Evolutionary conservation across 2,888 invertebrate genomes (phyloP), one percentile per base, ranked within the genome.

Genomic region (Rosalia funebris): DNA sequence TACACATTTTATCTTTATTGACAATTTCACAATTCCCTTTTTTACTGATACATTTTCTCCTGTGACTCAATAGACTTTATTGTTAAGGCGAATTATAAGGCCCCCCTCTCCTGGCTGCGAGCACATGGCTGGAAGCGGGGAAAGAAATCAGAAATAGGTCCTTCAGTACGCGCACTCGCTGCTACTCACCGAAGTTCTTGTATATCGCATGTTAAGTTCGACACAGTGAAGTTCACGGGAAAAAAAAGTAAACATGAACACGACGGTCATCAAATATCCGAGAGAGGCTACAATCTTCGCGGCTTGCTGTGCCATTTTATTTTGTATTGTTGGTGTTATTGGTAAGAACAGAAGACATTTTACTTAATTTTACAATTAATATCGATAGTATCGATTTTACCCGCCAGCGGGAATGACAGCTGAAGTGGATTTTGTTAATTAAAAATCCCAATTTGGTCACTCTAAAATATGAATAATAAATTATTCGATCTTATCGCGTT

Each of bases 271-370:
- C 20, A 76, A 70, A 65, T 93, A 91, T 78, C 91, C 93, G 14
- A 84, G 89, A 69, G 87, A 87, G 66, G 90, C 91, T 44, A 92
- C 93, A 25, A 85, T 92, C 71, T 83, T 90, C 75, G 94, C 93
- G 12, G 91, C 92, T 19, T 84, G 85, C 57, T 91, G 91, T 79
- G 93, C 93, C 32, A 89, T 92, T 71, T 78, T 92, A 55, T 93
- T 94, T 82, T 89, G 90, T 76, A 81, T 91, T 56, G 84, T 93
- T 41, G 94, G 94, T 62, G 87, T 93, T 61, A 82, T 90, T 60
- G 94, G 93, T 93, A 83, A 86, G 86, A 46, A 41, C 11, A 19
- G 42, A 20, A 46, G 47, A 31, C 10, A 11, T 25, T 17, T 42
- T 25, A 15, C 15, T 36, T 32, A 32, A n/a, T n/a, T n/a, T n/a